These are phyloP conservation scores for Oncorhynchus tshawytscha DNA, from an alignment of 2,113 vertebrate genomes.

Conservation along the genomic window DNA sequence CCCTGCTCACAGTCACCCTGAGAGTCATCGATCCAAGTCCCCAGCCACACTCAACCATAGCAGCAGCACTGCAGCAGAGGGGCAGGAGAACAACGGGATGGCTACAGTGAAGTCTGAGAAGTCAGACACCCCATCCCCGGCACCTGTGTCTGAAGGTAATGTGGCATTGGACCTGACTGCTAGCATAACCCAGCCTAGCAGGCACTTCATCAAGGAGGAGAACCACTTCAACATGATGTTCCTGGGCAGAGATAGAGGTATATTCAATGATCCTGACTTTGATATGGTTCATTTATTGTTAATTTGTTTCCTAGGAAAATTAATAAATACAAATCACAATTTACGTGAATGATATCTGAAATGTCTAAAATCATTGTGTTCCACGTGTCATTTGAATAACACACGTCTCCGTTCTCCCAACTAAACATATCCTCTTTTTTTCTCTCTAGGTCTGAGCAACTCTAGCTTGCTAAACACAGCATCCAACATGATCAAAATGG, in stretches of 20 bases:
- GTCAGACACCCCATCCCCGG: slow-evolving; percentile 84
- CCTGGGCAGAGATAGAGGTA: slow-evolving; percentile 95
- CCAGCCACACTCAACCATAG: slow-evolving; percentile 75
- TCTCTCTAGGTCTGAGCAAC: slow-evolving; percentile 83
- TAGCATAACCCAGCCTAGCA: slow-evolving; percentile 72
- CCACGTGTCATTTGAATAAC: not conserved
- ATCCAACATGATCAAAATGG: slow-evolving; percentile 94
- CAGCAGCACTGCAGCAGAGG: slow-evolving; percentile 65
- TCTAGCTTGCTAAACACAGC: slow-evolving; percentile 87
- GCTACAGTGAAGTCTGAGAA: slow-evolving; percentile 92
- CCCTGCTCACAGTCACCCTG: slow-evolving; percentile 85
- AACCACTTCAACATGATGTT: slow-evolving; percentile 95
- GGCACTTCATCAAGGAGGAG: slow-evolving; percentile 92
- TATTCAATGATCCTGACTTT: slow-evolving; percentile 59
- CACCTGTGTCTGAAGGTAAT: slow-evolving; percentile 81
- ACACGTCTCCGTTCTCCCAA: not conserved
- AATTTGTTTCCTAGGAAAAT: not conserved
- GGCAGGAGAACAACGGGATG: slow-evolving; percentile 70
- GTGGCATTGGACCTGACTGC: slow-evolving; percentile 96
- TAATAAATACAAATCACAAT: not conserved
- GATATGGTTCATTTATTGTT: not conserved
- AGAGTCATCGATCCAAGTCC: slow-evolving; percentile 89
- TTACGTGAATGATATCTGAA: slow-evolving; percentile 45
- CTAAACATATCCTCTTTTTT: slow-evolving; percentile 30
- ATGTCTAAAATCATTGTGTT: slow-evolving; percentile 47